Conservation (phyloP, 2,113 vertebrate species). For the Myocastor coypus region DNA sequence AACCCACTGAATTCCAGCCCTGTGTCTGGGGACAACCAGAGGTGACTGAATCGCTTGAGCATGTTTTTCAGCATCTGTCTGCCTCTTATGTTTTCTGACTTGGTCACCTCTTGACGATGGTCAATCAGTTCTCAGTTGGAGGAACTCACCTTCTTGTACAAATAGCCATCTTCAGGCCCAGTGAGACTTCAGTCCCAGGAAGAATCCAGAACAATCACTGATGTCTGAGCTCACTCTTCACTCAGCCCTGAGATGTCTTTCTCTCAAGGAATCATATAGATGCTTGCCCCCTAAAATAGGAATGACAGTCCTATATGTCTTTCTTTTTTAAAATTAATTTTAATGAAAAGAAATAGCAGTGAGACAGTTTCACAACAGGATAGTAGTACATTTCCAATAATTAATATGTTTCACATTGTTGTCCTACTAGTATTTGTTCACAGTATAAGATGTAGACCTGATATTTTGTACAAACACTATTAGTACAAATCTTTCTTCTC, state of each 20-base stretch:
- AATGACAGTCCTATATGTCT: neutral
- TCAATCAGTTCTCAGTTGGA: neutral
- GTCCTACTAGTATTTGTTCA: too few species aligned
- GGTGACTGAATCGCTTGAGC: rapidly evolving
- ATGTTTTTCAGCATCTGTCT: neutral
- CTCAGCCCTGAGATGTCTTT: neutral
- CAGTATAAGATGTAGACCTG: too few species aligned
- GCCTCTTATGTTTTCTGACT: neutral
- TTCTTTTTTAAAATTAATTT: too few species aligned
- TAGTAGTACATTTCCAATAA: too few species aligned
- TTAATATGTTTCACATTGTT: too few species aligned
- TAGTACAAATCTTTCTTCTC: too few species aligned
- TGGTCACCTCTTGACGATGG: neutral
- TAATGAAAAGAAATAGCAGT: too few species aligned
- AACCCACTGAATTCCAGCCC: rapidly evolving
- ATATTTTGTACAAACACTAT: too few species aligned
- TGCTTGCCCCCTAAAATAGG: neutral
- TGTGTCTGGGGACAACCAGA: neutral
- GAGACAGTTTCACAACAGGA: too few species aligned
- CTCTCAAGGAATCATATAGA: neutral
- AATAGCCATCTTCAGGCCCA: neutral
- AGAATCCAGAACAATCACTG: neutral
- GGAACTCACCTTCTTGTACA: neutral
- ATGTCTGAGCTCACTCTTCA: neutral
- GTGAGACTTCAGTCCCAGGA: neutral